phyloP scores from a whole-genome alignment of 1,140 invertebrate genomes.

The Drosophila nannoptera region DNA sequence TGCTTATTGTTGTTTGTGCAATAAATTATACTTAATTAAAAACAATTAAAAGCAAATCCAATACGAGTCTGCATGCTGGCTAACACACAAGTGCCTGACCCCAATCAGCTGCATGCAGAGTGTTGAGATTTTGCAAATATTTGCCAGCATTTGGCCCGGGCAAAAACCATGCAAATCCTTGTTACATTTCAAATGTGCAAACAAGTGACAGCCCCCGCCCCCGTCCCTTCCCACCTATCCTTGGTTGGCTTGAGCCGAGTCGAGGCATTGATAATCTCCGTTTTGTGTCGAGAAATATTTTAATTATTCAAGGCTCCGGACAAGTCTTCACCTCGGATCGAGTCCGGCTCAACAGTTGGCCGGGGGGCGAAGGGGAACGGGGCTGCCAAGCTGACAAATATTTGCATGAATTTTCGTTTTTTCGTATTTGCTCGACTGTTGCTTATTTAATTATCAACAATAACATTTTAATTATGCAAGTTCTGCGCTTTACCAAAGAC shows the following conservation, averaged over 20 bases:
- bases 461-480: conserved; percentile 44
- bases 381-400: conserved; percentile 54
- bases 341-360: conserved; percentile 45
- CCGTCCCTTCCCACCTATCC: too few relatives aligned
- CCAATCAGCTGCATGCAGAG: conserved; percentile 15
- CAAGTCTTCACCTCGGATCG: conserved; percentile 23
- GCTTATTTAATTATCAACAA: conserved; percentile 66
- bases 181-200: conserved; percentile 69
- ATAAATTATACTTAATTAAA: conserved; percentile 77
- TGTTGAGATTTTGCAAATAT: conserved; percentile 57
- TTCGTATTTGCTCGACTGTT: conserved; percentile 13
- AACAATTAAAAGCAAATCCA: conserved; percentile 76
- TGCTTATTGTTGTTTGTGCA: conserved; percentile 60
- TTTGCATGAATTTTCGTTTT: conserved; percentile 68
- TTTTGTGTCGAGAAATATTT: conserved; percentile 46
- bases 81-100: conserved; percentile 28
- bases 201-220: conserved; percentile 30
- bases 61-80: conserved; percentile 42
- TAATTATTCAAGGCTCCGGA: conserved; percentile 50
- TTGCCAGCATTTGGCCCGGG: conserved; percentile 51
- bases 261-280: conserved; percentile 39
- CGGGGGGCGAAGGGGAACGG: conserved; percentile 2
- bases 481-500: conserved; percentile 32
- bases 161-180: conserved; percentile 71
- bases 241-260: conserved; percentile 8